Base-by-base conservation (phyloP, 2,113 vertebrate species). In the Synodontis membranacea region DNA sequence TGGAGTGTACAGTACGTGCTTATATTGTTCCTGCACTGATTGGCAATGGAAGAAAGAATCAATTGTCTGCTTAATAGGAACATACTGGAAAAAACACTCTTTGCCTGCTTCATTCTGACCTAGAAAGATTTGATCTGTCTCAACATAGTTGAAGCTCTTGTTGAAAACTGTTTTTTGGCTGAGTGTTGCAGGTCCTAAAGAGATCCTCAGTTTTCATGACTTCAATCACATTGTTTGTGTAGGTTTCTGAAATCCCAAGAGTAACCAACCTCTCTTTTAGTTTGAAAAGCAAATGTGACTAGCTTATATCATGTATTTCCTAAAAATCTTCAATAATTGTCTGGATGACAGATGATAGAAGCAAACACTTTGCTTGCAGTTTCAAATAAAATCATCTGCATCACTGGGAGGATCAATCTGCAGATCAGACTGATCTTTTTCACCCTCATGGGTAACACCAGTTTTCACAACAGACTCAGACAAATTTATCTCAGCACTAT, bases 341-440 rank as follows among this genome's bases (percentile, higher is more conserved):
- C n/a, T n/a, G n/a, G n/a, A n/a, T n/a, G n/a, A n/a, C n/a, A n/a
- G n/a, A n/a, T n/a, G n/a, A n/a, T n/a, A n/a, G n/a, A n/a, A n/a
- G n/a, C n/a, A 58, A 9, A 23, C 5, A 8, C 23, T 25, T 58
- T 5, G 56, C 70, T 21, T 74, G 70, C 70, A 74, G 37, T 74
- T 91, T 90, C 88, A 91, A 83, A 88, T 90, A 87, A 80, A 84
- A 87, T 9, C 75, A 79, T 2, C n/a, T 66, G 5, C 17, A 37
- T 68, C 17, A 39, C 4, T 25, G 8, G n/a, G 75, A 52, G n/a
- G n/a, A n/a, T n/a, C n/a, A n/a, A n/a, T n/a, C n/a, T n/a, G n/a
- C n/a, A n/a, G n/a, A n/a, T n/a, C n/a, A n/a, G n/a, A n/a, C n/a
- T n/a, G n/a, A n/a, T n/a, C n/a, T n/a, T n/a, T n/a, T n/a, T n/a